Percentiles rank a stretch among this genome's conserved stretches.
Conservation (phyloP, 2,797 vertebrate species). For the Schizothorax lantsangensis region DNA sequence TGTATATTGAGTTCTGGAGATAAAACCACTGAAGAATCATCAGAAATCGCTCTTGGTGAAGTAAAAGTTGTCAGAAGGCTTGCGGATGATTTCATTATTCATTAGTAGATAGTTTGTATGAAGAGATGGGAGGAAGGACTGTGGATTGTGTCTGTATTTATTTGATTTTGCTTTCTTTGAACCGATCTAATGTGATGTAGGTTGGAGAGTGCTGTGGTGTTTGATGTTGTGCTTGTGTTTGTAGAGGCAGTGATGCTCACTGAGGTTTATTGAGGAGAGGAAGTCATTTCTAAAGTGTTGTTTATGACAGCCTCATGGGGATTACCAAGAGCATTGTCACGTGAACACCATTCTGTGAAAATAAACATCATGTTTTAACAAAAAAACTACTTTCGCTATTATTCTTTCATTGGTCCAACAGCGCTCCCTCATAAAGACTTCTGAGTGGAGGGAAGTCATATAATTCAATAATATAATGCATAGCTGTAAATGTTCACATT, state of each 20-base stretch:
- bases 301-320: not conserved
- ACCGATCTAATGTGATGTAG: not conserved
- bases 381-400: not conserved
- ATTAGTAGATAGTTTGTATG: not conserved
- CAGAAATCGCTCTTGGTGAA: not conserved
- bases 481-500: not conserved
- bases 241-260: not conserved
- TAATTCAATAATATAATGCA: not conserved
- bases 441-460: not conserved
- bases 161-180: not conserved
- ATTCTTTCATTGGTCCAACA: not conserved
- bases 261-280: not conserved
- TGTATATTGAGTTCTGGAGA: not conserved
- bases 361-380: constrained; percentile 11
- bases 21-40: not conserved
- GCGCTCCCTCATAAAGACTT: not conserved
- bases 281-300: not conserved
- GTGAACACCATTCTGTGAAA: not conserved
- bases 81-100: not conserved
- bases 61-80: not conserved
- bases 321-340: constrained; percentile 15
- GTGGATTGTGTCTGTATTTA: not conserved
- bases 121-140: not conserved
- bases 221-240: constrained; percentile 1
- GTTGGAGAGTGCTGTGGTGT: not conserved